Evolutionary conservation across 2,888 invertebrate species (phyloP), one percentile per base, ranked within the genome.

Genomic region (Dione vanillae): DNA sequence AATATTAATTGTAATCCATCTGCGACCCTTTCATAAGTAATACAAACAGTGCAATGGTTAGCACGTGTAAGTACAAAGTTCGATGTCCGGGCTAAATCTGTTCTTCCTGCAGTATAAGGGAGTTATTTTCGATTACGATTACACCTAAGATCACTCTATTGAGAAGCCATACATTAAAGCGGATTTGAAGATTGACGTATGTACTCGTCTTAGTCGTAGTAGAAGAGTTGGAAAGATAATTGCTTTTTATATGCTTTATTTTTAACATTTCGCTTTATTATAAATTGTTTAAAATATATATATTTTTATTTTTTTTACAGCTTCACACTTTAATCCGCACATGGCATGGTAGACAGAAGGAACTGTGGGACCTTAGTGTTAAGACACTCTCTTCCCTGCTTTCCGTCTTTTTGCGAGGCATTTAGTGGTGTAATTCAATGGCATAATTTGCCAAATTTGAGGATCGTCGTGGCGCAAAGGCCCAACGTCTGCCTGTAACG

Each of bases 81-180:
- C 89, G 86, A 80, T 77, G 89, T 58, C 84, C 90, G 85, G 75
- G 82, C 90, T 91, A 91, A 89, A 86, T 90, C 80, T 78, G 90
- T 85, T 81, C 84, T 87, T 85, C 84, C 86, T 83, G 85, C 84
- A 83, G 79, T 77, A 76, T 72, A 75, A 77, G 76, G 77, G 78
- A 76, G 78, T 78, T 78, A 80, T 82, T 82, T 78, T 78, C 73
- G 79, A 81, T 79, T 78, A 73, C 78, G 79, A 82, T 82, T 82
- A 82, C 77, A 74, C 71, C 73, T 73, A 75, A 71, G 72, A 74
- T 67, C 75, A 72, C 75, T 71, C 72, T 72, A 75, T 75, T 68
- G 71, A 72, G 67, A 70, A 66, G 73, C 68, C 67, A 64, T 74
- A 75, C 70, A 69, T 73, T 72, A 59, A 73, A 70, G 54, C 52